A percentile compares a stretch with the other conserved stretches of the same genome.
phyloP scores from a whole-genome alignment of 2,888 invertebrate genomes.

The Agrotis exclamationis region DNA sequence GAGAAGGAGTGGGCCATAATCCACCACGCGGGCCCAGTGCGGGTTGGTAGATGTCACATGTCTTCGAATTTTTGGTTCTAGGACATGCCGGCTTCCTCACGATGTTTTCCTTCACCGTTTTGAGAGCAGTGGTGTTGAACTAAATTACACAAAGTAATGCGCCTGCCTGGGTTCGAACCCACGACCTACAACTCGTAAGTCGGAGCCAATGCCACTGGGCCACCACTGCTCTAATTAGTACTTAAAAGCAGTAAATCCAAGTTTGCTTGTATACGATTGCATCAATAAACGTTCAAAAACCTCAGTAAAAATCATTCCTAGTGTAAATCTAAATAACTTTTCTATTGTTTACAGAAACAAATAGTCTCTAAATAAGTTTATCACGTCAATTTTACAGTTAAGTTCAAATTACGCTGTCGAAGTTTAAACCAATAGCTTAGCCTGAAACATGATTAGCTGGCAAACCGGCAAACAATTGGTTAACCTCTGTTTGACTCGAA shows the following conservation, averaged over 20 bases:
- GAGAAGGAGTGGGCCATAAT: too few relatives aligned
- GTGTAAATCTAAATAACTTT: slow-evolving; percentile 26
- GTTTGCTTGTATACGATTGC: background rate
- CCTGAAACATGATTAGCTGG: slow-evolving; percentile 78
- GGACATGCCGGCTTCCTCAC: too few relatives aligned
- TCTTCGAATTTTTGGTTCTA: too few relatives aligned
- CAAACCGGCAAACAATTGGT: slow-evolving; percentile 78
- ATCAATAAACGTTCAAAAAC: background rate
- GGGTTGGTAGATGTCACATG: too few relatives aligned
- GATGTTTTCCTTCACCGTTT: too few relatives aligned
- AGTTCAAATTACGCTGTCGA: slow-evolving; percentile 73
- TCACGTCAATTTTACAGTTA: slow-evolving; percentile 72
- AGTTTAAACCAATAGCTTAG: slow-evolving; percentile 77
- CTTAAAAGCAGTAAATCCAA: background rate
- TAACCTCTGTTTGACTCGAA: slow-evolving; percentile 78
- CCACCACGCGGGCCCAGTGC: too few relatives aligned
- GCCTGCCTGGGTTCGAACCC: too few relatives aligned
- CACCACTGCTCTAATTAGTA: too few relatives aligned
- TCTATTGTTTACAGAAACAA: slow-evolving; percentile 47
- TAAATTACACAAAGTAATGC: too few relatives aligned
- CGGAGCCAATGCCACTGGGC: too few relatives aligned
- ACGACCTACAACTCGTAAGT: too few relatives aligned
- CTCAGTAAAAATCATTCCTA: slow-evolving; percentile 12
- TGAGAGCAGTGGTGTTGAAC: too few relatives aligned
- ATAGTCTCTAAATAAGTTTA: slow-evolving; percentile 58